These are phyloP conservation scores for Dolichotis patagonum DNA, from an alignment of 2,113 vertebrate species.

Conservation along the genomic window DNA sequence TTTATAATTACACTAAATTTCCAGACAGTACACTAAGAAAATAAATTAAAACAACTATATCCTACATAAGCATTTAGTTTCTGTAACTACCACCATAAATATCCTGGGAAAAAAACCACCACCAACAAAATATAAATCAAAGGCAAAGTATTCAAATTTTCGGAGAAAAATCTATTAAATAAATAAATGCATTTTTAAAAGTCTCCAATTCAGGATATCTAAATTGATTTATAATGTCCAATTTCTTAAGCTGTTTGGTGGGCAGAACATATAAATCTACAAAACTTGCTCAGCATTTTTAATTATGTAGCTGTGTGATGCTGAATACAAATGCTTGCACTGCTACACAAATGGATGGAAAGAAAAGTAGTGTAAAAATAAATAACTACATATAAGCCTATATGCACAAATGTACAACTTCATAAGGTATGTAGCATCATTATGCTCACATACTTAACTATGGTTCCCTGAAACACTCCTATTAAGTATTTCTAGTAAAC, in stretches of 20 bases:
- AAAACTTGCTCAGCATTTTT: background rate
- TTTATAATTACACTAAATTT: conserved; percentile 44
- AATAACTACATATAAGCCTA: background rate
- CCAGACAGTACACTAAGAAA: background rate
- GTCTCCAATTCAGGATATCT: background rate
- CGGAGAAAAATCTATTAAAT: conserved; percentile 40
- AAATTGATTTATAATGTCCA: conserved; percentile 61
- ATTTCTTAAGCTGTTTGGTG: background rate
- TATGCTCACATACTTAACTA: background rate
- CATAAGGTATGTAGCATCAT: background rate
- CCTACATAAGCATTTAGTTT: conserved; percentile 3
- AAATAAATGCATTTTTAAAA: conserved; percentile 41
- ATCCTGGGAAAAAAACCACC: background rate
- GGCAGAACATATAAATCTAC: background rate
- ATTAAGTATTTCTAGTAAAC: background rate
- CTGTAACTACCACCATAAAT: background rate
- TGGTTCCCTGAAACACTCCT: background rate
- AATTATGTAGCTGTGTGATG: background rate
- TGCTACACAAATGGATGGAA: background rate
- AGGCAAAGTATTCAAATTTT: background rate
- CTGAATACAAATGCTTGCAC: background rate
- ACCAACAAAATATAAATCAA: conserved; percentile 4
- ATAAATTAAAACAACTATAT: background rate
- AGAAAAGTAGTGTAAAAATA: background rate
- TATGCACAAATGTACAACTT: background rate